Conservation (phyloP, 2,797 vertebrate species). For the Halcyon smyrnensis region DNA sequence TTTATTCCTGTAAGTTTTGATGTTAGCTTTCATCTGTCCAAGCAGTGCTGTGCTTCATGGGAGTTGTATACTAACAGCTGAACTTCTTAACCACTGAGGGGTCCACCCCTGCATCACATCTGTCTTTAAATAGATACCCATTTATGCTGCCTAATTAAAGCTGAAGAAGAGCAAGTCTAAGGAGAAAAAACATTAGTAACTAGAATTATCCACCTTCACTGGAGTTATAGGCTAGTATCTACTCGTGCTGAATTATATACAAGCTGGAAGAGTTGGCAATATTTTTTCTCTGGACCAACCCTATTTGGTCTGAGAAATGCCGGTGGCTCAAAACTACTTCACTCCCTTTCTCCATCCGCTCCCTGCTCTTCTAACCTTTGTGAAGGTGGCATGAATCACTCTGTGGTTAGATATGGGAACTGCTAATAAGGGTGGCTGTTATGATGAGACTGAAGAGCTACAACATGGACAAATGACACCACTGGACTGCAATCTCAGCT, state of each 20-base stretch:
- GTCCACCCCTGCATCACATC: rapidly evolving
- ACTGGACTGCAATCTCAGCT: neutral
- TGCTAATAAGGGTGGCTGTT: neutral
- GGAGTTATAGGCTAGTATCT: neutral
- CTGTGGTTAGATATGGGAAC: neutral
- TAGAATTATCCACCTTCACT: neutral
- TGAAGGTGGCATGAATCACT: neutral
- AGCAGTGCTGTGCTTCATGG: neutral
- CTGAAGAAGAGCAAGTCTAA: neutral
- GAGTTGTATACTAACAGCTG: neutral
- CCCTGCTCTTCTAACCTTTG: neutral
- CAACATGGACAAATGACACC: neutral
- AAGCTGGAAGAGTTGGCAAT: neutral
- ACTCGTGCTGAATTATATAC: neutral
- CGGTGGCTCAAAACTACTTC: neutral
- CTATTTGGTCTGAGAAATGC: neutral
- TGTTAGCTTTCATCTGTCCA: neutral
- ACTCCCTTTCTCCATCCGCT: neutral
- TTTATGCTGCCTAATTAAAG: neutral
- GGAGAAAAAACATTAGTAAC: neutral
- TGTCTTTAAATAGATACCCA: neutral
- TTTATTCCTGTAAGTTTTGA: neutral
- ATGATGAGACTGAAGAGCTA: neutral
- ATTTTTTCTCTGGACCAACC: neutral
- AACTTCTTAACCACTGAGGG: rapidly evolving